Evolutionary conservation across 2,888 invertebrate genomes (phyloP).

Genomic region (Lasioglossum leucozonium): DNA sequence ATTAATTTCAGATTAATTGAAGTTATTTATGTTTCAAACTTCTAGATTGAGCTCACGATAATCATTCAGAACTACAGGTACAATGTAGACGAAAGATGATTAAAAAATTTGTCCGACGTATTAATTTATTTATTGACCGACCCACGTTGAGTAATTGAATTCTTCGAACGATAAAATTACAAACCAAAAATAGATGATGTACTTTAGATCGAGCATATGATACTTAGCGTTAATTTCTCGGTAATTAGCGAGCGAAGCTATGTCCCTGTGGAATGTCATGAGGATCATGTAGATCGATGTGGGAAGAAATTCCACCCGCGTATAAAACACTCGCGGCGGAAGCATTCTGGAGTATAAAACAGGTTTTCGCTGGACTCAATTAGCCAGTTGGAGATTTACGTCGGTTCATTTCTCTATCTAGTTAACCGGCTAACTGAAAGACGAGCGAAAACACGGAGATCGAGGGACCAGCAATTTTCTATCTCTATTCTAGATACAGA

Average conservation of each 20-base stretch:
- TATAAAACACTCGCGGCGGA: conserved; percentile 37
- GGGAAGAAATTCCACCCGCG: conserved; percentile 8
- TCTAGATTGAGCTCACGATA: not conserved
- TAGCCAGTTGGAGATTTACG: conserved; percentile 62
- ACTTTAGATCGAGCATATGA: not conserved
- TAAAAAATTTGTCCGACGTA: not conserved
- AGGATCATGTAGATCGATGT: conserved; percentile 2
- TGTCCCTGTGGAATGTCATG: too few relatives aligned
- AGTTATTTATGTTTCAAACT: not conserved
- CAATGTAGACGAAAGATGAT: not conserved
- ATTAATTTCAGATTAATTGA: not conserved
- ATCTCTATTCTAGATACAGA: conserved; percentile 35
- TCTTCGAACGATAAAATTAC: not conserved
- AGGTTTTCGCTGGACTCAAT: conserved; percentile 64
- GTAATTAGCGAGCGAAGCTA: conserved; percentile 3
- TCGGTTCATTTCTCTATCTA: conserved; percentile 62
- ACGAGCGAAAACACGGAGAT: conserved; percentile 39
- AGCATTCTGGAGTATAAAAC: conserved; percentile 49
- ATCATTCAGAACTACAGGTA: not conserved
- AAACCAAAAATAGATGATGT: not conserved
- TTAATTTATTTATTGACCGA: not conserved
- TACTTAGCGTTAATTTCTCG: not conserved
- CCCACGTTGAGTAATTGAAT: not conserved
- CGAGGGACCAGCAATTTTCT: conserved; percentile 37
- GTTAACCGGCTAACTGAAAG: conserved; percentile 37